phyloP scores from a whole-genome alignment of 2,113 vertebrate species.

The Forbesichthys agassizii region DNA sequence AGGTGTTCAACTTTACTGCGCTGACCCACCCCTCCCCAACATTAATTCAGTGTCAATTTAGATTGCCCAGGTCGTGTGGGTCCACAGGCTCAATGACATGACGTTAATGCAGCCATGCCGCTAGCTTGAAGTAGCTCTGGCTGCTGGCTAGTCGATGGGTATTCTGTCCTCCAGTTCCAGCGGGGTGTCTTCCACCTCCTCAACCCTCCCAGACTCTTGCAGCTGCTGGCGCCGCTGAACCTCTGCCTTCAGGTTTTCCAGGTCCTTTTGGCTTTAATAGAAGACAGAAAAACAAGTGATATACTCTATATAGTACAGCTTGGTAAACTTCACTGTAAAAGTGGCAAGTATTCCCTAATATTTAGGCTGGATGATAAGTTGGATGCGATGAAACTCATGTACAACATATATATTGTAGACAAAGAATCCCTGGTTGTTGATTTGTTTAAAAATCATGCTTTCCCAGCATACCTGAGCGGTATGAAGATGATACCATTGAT shows the following conservation, averaged over 20 bases:
- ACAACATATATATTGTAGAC: no score
- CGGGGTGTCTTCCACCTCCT: slow-evolving; percentile 71
- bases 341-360: background rate
- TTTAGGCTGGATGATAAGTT: background rate
- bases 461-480: slow-evolving; percentile 88
- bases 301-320: background rate
- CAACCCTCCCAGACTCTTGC: slow-evolving; percentile 83
- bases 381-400: background rate
- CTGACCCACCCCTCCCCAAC: slow-evolving; percentile 37
- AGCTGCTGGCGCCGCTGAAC: slow-evolving; percentile 93
- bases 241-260: slow-evolving; percentile 97
- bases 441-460: background rate
- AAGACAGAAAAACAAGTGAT: background rate
- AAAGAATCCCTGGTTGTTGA: no score
- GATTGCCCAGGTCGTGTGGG: slow-evolving; percentile 58
- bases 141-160: slow-evolving; percentile 69
- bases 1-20: slow-evolving; percentile 48
- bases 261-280: slow-evolving; percentile 88
- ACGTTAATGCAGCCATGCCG: slow-evolving; percentile 49
- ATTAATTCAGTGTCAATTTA: slow-evolving; percentile 67
- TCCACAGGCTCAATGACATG: slow-evolving; percentile 68
- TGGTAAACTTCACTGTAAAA: background rate
- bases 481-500: slow-evolving; percentile 99
- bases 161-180: slow-evolving; percentile 73
- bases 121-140: slow-evolving; percentile 42